Conservation (phyloP, 2,888 invertebrate species). For the Amblyteles armatorius region DNA sequence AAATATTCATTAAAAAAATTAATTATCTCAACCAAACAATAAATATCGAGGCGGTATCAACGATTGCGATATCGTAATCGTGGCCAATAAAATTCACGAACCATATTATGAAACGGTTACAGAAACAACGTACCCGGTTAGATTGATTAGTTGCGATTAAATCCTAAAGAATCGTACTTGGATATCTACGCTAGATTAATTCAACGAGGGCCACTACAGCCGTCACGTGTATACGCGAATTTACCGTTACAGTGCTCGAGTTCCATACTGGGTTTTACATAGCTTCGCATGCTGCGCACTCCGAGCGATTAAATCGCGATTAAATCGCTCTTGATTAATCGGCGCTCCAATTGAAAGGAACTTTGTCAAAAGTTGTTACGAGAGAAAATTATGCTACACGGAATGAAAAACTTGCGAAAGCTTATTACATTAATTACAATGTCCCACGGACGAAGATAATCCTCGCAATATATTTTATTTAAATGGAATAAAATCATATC, state of each 20-base stretch:
- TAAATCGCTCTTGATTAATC: slow-evolving; percentile 23
- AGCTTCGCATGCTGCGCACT: slow-evolving; percentile 11
- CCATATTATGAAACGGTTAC: not conserved
- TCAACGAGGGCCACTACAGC: not conserved
- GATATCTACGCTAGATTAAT: slow-evolving; percentile 31
- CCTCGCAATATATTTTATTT: not conserved
- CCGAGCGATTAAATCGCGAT: slow-evolving; percentile 15
- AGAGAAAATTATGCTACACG: not conserved
- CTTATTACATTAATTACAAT: slow-evolving; percentile 1
- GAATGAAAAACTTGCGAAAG: not conserved
- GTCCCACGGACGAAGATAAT: not conserved
- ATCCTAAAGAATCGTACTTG: slow-evolving; percentile 21
- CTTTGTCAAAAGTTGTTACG: not conserved
- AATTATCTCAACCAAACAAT: not conserved
- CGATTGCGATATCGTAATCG: not conserved
- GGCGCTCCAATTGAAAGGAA: slow-evolving; percentile 22
- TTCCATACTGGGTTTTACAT: slow-evolving; percentile 12
- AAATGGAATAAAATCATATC: not conserved
- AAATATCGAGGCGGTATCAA: not conserved
- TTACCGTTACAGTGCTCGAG: not conserved
- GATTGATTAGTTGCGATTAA: slow-evolving; percentile 31
- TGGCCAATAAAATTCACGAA: not conserved
- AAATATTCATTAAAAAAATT: not conserved
- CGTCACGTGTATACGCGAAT: slow-evolving; percentile 25
- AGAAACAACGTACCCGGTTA: not conserved